Conservation (phyloP, 1,140 invertebrate genomes). For the Prorops nasuta region DNA sequence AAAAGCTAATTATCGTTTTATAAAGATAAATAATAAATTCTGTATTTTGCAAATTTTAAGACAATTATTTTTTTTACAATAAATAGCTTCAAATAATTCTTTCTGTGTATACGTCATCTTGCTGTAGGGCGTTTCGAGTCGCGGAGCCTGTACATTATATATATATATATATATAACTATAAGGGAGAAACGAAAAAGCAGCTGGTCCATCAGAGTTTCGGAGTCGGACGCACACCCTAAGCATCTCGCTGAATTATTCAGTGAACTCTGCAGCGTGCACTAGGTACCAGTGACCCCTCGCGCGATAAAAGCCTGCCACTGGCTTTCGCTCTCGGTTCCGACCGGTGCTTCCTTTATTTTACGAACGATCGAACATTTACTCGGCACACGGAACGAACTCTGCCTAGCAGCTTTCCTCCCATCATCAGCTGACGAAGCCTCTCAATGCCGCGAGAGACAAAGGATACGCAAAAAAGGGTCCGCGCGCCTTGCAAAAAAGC, state of each 20-base stretch:
- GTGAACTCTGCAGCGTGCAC: background rate
- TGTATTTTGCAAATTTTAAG: too few relatives aligned
- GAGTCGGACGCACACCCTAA: slow-evolving; percentile 5
- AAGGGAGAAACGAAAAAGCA: background rate
- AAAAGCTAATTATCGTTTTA: too few relatives aligned
- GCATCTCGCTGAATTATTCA: slow-evolving; percentile 20
- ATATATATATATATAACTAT: too few relatives aligned
- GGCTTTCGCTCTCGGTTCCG: background rate
- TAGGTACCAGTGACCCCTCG: slow-evolving; percentile 15
- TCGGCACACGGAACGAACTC: slow-evolving; percentile 25
- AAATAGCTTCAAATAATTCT: slow-evolving; percentile 13
- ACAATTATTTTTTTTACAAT: slow-evolving; percentile 10
- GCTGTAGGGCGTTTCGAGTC: slow-evolving; percentile 18
- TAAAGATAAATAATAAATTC: too few relatives aligned
- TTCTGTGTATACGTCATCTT: background rate
- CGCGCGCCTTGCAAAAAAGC: background rate
- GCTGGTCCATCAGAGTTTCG: slow-evolving; percentile 17
- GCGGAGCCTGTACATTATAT: slow-evolving; percentile 12
- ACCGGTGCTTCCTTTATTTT: slow-evolving; percentile 24
- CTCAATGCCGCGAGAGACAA: slow-evolving; percentile 28
- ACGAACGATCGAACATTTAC: slow-evolving; percentile 30
- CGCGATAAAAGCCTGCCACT: background rate
- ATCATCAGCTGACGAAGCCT: slow-evolving; percentile 25
- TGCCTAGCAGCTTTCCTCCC: slow-evolving; percentile 17
- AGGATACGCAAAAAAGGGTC: slow-evolving; percentile 6